Conservation (phyloP, 2,888 invertebrate genomes). For the Noctua fimbriata region DNA sequence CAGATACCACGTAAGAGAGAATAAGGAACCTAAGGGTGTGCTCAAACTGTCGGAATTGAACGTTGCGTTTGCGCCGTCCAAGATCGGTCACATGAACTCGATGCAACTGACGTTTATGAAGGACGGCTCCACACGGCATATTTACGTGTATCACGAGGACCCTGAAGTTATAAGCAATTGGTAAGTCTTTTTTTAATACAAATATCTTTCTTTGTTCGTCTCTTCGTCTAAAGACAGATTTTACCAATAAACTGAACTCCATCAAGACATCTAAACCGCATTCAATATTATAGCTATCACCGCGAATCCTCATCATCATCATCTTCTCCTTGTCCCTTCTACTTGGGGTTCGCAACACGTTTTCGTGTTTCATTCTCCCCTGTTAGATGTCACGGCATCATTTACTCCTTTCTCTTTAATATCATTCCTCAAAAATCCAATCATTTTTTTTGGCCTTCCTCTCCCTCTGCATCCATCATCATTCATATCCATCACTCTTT, state of each 20-base stretch:
- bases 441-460: background rate
- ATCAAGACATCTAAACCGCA: background rate
- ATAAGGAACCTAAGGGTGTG: slow-evolving; percentile 95
- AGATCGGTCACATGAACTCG: slow-evolving; percentile 94
- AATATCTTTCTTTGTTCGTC: background rate
- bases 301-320: background rate
- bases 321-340: background rate
- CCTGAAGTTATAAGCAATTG: slow-evolving; percentile 96
- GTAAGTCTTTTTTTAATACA: slow-evolving; percentile 79
- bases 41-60: slow-evolving; percentile 95
- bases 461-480: background rate
- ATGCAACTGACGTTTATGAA: slow-evolving; percentile 96
- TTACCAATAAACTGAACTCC: background rate
- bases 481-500: background rate
- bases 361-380: background rate
- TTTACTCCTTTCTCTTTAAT: background rate
- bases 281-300: background rate
- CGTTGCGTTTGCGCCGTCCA: slow-evolving; percentile 95
- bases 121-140: slow-evolving; percentile 96
- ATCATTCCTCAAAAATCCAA: background rate
- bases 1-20: slow-evolving; percentile 93
- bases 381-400: background rate
- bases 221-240: background rate
- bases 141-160: slow-evolving; percentile 96
- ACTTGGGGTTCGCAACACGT: background rate